Conservation (phyloP, 2,113 vertebrate genomes). For the Plecturocebus donacophilus region DNA sequence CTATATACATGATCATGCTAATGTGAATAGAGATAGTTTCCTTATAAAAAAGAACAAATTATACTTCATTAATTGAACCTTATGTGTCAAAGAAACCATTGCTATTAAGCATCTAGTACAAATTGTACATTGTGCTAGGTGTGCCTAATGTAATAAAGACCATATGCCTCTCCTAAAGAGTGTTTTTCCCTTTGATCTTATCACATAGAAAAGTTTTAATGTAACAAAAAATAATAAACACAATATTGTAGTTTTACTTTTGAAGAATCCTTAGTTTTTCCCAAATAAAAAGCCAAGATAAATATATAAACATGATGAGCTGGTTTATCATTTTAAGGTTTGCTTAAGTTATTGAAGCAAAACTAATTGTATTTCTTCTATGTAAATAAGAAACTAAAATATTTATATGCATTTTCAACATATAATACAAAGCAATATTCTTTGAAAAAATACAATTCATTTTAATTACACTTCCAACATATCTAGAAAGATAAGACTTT, state of each 20-base stretch:
- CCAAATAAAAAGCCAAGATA: background rate
- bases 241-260: background rate
- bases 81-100: background rate
- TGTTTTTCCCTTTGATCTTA: background rate
- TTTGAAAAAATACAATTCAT: background rate
- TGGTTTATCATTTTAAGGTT: background rate
- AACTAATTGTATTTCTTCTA: background rate
- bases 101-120: background rate
- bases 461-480: background rate
- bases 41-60: no score
- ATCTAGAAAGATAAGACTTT: background rate
- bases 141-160: background rate
- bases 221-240: background rate
- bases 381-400: background rate
- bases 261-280: background rate
- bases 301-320: background rate
- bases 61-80: background rate
- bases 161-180: background rate
- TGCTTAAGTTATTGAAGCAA: background rate
- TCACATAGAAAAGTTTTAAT: background rate
- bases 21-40: no score
- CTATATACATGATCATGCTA: background rate
- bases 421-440: background rate
- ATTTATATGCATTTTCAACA: background rate
- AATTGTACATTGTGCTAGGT: background rate